Percentiles rank a stretch among this genome's conserved stretches.
Evolutionary conservation across 2,888 invertebrate species (phyloP).

Genomic region (Oscheius sp.): DNA sequence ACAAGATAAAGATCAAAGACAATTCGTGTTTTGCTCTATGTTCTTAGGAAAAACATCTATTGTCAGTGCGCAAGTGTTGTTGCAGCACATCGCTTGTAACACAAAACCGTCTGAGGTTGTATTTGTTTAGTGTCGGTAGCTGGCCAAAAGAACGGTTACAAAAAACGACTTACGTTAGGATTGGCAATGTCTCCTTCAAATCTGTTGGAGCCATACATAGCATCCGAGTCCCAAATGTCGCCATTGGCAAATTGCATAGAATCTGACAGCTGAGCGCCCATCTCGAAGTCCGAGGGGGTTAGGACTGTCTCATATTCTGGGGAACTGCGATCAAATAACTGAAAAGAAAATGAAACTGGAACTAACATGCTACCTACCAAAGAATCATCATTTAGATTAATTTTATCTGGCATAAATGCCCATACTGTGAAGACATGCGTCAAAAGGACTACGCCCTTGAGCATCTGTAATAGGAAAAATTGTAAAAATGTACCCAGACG

Average conservation of each 20-base stretch:
- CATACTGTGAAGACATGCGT: conserved; percentile 11
- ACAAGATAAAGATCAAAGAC: neutral
- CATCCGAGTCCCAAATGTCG: conserved; percentile 70
- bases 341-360: neutral
- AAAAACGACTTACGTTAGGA: conserved; percentile 56
- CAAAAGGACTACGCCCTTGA: conserved; percentile 22
- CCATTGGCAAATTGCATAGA: conserved; percentile 48
- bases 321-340: conserved; percentile 48
- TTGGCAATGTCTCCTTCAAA: conserved; percentile 73
- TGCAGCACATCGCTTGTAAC: neutral
- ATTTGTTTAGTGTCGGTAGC: conserved; percentile 2
- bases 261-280: conserved; percentile 57
- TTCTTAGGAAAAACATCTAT: neutral
- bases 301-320: conserved; percentile 70
- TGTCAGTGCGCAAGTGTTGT: conserved; percentile 8
- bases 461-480: neutral
- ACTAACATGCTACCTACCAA: conserved; percentile 11
- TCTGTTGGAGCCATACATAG: conserved; percentile 67
- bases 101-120: conserved; percentile 8
- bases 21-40: neutral
- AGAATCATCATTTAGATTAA: conserved; percentile 29
- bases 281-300: conserved; percentile 68
- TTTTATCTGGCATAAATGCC: conserved; percentile 12
- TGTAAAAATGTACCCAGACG: no score
- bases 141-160: neutral